Conservation (phyloP, 2,797 vertebrate species). For the Halcyon badia region DNA sequence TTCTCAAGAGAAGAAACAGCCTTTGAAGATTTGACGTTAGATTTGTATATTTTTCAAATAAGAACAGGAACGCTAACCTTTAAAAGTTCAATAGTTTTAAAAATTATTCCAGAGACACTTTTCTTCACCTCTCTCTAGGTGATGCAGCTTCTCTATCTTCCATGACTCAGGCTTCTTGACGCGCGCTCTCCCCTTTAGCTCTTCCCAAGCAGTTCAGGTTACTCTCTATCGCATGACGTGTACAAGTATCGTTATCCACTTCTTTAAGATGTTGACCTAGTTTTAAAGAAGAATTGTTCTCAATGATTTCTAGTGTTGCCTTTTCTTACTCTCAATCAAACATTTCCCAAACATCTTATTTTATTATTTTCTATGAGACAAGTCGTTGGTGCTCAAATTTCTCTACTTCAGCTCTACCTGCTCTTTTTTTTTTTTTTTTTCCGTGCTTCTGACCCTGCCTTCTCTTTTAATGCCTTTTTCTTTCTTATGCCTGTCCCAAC, state of each 20-base stretch:
- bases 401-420: neutral
- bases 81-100: neutral
- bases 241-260: neutral
- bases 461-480: no score
- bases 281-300: neutral
- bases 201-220: neutral
- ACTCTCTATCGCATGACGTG: fast-evolving
- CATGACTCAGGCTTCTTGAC: neutral
- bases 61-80: neutral
- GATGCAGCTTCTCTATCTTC: neutral
- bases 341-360: neutral
- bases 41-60: neutral
- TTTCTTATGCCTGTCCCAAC: no score
- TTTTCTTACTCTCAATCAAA: neutral
- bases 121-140: neutral
- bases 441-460: no score
- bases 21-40: neutral
- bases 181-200: neutral
- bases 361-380: neutral
- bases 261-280: neutral
- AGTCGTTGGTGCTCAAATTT: neutral
- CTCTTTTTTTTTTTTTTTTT: no score
- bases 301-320: neutral
- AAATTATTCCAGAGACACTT: neutral
- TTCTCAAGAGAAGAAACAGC: neutral